Evolutionary conservation across 1,140 invertebrate species (phyloP).

Genomic region (Rhopalosiphum maidis): DNA sequence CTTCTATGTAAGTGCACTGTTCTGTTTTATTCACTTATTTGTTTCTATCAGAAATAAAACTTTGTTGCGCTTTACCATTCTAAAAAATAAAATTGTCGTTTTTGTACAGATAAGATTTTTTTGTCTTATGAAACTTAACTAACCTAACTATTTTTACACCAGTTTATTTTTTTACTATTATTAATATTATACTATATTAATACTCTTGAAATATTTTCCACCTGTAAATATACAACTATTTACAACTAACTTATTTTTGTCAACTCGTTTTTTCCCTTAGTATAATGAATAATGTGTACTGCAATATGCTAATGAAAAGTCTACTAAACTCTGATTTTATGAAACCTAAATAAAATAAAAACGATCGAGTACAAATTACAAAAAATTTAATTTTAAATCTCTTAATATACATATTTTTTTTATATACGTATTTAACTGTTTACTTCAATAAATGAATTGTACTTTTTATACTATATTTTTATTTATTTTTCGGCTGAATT

Average conservation of each 20-base stretch:
- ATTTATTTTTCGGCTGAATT: background rate
- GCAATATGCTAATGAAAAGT: background rate
- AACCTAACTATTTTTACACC: background rate
- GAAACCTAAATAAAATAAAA: background rate
- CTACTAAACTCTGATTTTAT: background rate
- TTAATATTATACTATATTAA: background rate
- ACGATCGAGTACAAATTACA: background rate
- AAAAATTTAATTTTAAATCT: background rate
- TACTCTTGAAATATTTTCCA: background rate
- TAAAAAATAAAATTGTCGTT: background rate
- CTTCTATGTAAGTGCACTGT: background rate
- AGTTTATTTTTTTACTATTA: background rate
- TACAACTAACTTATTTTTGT: background rate
- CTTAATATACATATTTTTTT: too few relatives aligned
- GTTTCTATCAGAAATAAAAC: background rate
- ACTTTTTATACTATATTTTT: background rate
- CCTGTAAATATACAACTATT: background rate
- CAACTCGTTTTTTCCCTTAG: background rate
- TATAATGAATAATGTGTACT: background rate
- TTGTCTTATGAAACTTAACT: background rate
- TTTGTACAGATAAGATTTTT: background rate
- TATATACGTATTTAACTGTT: background rate
- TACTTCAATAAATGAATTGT: background rate
- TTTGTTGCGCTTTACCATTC: background rate
- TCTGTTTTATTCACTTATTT: slow-evolving; percentile 8